Percentiles rank a stretch among this genome's conserved stretches.
These are phyloP conservation scores for Centropus unirufus DNA, from an alignment of 2,113 vertebrate genomes.

Conservation along the genomic window DNA sequence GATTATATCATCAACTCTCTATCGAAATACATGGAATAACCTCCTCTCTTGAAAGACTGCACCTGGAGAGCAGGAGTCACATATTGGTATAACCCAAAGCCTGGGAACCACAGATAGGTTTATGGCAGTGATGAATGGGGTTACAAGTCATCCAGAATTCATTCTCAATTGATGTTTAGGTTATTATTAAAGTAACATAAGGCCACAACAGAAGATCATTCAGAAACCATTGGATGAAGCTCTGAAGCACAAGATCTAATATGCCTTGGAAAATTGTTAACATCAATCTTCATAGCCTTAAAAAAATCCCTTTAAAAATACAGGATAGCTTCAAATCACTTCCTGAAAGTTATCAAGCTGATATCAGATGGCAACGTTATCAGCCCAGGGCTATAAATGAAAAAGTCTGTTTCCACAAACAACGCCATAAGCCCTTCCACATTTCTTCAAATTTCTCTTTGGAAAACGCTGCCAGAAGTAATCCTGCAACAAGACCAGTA, in stretches of 20 bases:
- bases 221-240: neutral
- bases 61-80: neutral
- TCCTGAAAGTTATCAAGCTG: neutral
- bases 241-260: neutral
- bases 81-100: neutral
- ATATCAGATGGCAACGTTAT: neutral
- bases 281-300: neutral
- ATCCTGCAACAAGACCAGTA: neutral
- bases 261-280: slow-evolving; percentile 1
- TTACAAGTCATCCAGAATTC: neutral
- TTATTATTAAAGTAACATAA: slow-evolving; percentile 8
- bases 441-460: neutral
- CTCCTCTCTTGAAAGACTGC: neutral
- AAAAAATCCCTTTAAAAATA: slow-evolving; percentile 3
- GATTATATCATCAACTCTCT: neutral
- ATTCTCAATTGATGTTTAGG: neutral
- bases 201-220: neutral
- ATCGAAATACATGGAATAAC: neutral
- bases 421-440: neutral
- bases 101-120: neutral
- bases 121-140: neutral
- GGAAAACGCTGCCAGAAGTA: neutral
- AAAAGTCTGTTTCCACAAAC: neutral
- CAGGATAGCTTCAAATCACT: neutral
- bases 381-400: neutral